Evolutionary conservation across 2,797 vertebrate genomes (phyloP).

Genomic region (Argya squamiceps): DNA sequence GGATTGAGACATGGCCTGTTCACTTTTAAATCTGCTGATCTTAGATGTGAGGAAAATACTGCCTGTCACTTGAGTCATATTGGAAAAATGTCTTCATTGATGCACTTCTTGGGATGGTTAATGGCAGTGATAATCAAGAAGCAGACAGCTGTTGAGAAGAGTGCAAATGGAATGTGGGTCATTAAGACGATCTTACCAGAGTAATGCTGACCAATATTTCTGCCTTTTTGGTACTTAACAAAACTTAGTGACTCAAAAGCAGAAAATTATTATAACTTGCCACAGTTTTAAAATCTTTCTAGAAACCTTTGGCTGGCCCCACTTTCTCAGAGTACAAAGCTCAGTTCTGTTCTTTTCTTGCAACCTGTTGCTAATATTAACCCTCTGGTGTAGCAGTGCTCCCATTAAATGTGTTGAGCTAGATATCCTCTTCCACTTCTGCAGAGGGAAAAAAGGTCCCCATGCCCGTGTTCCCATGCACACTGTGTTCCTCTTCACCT

Average conservation of each 20-base stretch:
- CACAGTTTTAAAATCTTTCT: not conserved
- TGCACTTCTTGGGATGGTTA: conserved; percentile 45
- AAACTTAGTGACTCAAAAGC: conserved; percentile 47
- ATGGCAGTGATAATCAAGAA: conserved; percentile 60
- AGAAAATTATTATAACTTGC: conserved; percentile 47
- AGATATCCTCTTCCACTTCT: not conserved
- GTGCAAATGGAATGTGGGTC: conserved; percentile 37
- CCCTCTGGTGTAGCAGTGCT: not conserved
- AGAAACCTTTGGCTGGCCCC: not conserved
- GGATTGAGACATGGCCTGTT: not conserved
- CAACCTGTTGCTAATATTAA: not conserved
- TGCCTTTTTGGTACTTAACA: conserved; percentile 51
- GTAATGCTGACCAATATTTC: conserved; percentile 55
- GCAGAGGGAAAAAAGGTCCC: not conserved
- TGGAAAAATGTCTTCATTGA: conserved; percentile 51
- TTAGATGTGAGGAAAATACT: conserved; percentile 24
- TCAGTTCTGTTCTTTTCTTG: not conserved
- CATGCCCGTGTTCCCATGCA: rapidly evolving
- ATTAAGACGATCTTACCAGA: conserved; percentile 43
- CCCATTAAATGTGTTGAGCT: not conserved
- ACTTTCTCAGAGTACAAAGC: not conserved
- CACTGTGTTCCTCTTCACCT: not conserved
- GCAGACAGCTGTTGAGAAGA: conserved; percentile 60
- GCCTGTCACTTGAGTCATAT: conserved; percentile 26
- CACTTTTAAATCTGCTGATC: conserved; percentile 24